A percentile compares a stretch with the other conserved stretches of the same genome.
phyloP scores from a whole-genome alignment of 2,797 vertebrate genomes.

The Eulemur mongoz region DNA sequence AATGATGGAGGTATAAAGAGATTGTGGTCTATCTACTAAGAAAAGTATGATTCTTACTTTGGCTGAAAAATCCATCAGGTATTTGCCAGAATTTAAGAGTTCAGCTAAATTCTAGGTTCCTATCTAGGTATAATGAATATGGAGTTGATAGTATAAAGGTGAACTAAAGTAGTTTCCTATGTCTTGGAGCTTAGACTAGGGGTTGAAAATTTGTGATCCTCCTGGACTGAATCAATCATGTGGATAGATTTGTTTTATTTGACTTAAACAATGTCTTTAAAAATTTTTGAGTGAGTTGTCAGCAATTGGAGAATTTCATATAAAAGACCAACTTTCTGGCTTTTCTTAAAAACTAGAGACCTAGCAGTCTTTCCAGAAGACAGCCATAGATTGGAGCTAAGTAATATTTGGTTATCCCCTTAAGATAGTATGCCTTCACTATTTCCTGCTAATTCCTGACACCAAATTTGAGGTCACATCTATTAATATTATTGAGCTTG shows the following conservation, averaged over 20 bases:
- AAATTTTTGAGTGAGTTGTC: constrained; percentile 20
- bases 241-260: constrained; percentile 35
- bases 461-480: background rate
- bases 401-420: background rate
- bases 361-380: background rate
- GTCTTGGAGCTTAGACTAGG: background rate
- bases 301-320: background rate
- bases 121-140: background rate
- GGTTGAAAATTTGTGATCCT: background rate
- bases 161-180: background rate
- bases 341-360: background rate
- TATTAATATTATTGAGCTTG: background rate
- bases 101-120: background rate
- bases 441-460: background rate
- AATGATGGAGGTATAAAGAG: background rate
- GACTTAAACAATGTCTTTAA: background rate
- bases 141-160: background rate
- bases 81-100: background rate
- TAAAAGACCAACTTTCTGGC: background rate
- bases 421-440: background rate
- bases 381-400: background rate
- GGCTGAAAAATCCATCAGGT: background rate
- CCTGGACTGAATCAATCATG: background rate
- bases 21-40: background rate
- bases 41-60: constrained; percentile 28